Conservation (phyloP, 2,797 vertebrate genomes). For the Spinibarbus caldwelli region DNA sequence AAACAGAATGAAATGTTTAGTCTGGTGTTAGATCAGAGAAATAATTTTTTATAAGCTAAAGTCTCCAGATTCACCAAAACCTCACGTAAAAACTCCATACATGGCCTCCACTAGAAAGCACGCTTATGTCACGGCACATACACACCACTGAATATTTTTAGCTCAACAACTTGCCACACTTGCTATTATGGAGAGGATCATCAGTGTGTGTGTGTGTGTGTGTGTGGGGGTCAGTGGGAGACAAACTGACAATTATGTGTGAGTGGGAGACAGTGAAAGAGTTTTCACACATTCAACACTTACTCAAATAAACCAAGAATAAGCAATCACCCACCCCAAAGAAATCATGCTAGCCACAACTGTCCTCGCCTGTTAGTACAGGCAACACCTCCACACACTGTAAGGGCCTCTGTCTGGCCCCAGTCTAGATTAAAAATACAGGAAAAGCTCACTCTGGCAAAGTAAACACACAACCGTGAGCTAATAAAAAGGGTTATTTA, state of each 20-base stretch:
- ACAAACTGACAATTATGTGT: conserved; percentile 4
- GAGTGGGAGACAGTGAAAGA: conserved; percentile 23
- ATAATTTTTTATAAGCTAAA: not conserved
- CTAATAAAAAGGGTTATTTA: conserved; percentile 62
- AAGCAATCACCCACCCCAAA: not conserved
- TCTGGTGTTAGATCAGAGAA: conserved; percentile 13
- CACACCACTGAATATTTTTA: conserved; percentile 42
- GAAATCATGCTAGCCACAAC: conserved; percentile 7
- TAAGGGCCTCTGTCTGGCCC: not conserved
- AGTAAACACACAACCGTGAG: conserved; percentile 56
- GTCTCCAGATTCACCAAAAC: not conserved
- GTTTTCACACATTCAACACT: conserved; percentile 8
- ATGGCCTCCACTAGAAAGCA: conserved; percentile 28
- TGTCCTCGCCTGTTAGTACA: not conserved
- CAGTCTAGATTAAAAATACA: conserved; percentile 22
- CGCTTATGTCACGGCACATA: conserved; percentile 12
- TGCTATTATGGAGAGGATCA: conserved; percentile 13
- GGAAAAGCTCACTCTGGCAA: conserved; percentile 44
- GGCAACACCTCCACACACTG: not conserved
- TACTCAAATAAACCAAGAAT: conserved; percentile 2
- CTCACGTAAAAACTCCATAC: conserved; percentile 20
- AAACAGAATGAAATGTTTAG: conserved; percentile 35
- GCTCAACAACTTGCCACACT: conserved; percentile 43
- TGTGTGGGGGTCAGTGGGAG: conserved; percentile 13
- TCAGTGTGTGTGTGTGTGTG: conserved; percentile 15